Percentiles rank a stretch among this genome's conserved stretches.
These are phyloP conservation scores for Rhopilema esculentum DNA, from an alignment of 30 jellyfish, hydroid and myxozoan genomes.

Conservation along the genomic window DNA sequence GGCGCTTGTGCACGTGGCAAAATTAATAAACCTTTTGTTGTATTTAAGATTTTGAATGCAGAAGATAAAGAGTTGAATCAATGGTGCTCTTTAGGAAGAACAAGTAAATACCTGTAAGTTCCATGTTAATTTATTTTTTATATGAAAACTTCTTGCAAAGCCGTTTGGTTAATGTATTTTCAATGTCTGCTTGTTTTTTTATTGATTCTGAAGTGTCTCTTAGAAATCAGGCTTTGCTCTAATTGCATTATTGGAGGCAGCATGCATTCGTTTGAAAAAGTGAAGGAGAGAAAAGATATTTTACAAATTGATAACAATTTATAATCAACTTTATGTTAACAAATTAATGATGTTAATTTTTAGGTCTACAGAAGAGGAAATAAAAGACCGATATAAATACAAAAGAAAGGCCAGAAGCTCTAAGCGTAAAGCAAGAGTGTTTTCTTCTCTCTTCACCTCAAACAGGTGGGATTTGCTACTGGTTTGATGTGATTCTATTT, in stretches of 20 bases:
- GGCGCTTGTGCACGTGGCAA: neutral
- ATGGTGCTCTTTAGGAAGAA: slow-evolving; percentile 95
- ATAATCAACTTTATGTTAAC: no score
- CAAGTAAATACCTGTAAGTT: slow-evolving; percentile 85
- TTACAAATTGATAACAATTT: no score
- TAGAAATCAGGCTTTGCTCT: no score
- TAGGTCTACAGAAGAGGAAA: slow-evolving; percentile 92
- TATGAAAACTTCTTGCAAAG: neutral
- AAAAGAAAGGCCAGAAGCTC: slow-evolving; percentile 81
- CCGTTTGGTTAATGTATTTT: no score
- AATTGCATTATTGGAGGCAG: no score
- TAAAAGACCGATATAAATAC: slow-evolving; percentile 76
- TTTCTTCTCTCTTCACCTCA: slow-evolving; percentile 18
- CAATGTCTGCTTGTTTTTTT: no score
- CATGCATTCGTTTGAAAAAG: no score
- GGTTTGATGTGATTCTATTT: neutral
- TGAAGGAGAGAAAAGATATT: no score
- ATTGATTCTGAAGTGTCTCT: no score
- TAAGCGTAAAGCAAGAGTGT: slow-evolving; percentile 45
- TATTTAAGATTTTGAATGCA: slow-evolving; percentile 78
- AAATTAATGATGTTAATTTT: neutral
- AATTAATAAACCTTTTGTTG: neutral
- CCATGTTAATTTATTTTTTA: neutral
- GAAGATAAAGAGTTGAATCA: slow-evolving; percentile 93
- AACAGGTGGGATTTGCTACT: neutral